phyloP scores from a whole-genome alignment of 2,888 invertebrate genomes.

The Dichetophora obliterata region DNA sequence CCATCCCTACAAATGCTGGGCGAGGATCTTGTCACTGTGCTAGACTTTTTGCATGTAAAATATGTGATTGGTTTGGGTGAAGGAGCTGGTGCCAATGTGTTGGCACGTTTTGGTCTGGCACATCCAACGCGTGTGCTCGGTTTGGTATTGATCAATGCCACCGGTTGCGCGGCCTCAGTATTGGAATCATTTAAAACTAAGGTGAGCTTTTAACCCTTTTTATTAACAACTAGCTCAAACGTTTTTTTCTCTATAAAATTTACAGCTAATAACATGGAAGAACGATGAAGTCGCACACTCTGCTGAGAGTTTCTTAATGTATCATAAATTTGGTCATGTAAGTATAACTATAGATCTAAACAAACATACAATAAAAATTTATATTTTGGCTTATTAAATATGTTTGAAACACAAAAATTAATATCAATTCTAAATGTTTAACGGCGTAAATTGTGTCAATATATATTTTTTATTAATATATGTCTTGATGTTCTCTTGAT shows the following conservation, averaged over 20 bases:
- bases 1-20: slow-evolving; percentile 86
- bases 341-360: slow-evolving; percentile 70
- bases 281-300: slow-evolving; percentile 87
- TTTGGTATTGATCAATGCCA: slow-evolving; percentile 87
- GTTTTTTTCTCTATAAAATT: background rate
- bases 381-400: background rate
- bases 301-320: slow-evolving; percentile 88
- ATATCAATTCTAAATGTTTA: slow-evolving; percentile 13
- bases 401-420: slow-evolving; percentile 27
- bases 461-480: slow-evolving; percentile 17
- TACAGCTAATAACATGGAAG: slow-evolving; percentile 84
- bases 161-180: slow-evolving; percentile 87
- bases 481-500: slow-evolving; percentile 39
- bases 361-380: background rate
- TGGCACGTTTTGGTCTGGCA: slow-evolving; percentile 86
- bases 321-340: slow-evolving; percentile 93
- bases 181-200: slow-evolving; percentile 88
- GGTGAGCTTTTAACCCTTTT: slow-evolving; percentile 66
- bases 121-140: slow-evolving; percentile 84
- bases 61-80: slow-evolving; percentile 89
- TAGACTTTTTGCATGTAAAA: slow-evolving; percentile 86
- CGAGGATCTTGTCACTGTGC: slow-evolving; percentile 83
- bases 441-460: slow-evolving; percentile 26
- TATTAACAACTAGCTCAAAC: background rate
- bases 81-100: slow-evolving; percentile 89